Base-by-base conservation (phyloP, 2,888 invertebrate genomes). In the Junonia oenone region DNA sequence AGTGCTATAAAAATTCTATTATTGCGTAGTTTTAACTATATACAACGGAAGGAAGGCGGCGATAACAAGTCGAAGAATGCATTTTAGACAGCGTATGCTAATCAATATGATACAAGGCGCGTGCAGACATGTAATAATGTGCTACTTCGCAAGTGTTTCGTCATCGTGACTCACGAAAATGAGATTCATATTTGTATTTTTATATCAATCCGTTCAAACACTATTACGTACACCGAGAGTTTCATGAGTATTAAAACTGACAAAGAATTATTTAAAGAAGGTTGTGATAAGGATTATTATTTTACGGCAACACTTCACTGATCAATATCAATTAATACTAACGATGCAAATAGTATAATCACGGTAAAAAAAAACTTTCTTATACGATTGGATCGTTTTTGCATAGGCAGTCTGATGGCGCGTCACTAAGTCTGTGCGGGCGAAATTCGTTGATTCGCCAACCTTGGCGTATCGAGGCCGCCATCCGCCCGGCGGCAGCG, bases 391-490 rank as follows among this genome's bases (percentile, higher is more conserved):
- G 40, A 43, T 43, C 49, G n/a, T 35, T 38, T 48, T 47, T 27
- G 37, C 29, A 46, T 49, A 52, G 46, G 54, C 45, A 17, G 54
- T 40, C 51, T n/a, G 49, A 48, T 48, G 56, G 47, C 81, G 83
- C 87, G 85, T 83, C 84, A 77, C 80, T 78, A 75, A 69, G 86
- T 87, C 86, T 86, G 77, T 65, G 71, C 66, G 68, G 64, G 68
- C 72, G 78, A 76, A 81, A 76, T 80, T 79, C 75, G 76, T 77
- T 82, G 86, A 83, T 84, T 85, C 80, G 82, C 81, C 82, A 85
- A 84, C 83, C 84, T 85, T 85, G 85, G 79, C 66, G 69, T 78
- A 81, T 78, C 81, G 83, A 82, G 83, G 80, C 75, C 81, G 81
- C 77, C 75, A 78, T 78, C 77, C 69, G 64, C 63, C 65, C 63